These are phyloP conservation scores for Typhlichthys subterraneus DNA, from an alignment of 2,797 vertebrate genomes.

Conservation along the genomic window DNA sequence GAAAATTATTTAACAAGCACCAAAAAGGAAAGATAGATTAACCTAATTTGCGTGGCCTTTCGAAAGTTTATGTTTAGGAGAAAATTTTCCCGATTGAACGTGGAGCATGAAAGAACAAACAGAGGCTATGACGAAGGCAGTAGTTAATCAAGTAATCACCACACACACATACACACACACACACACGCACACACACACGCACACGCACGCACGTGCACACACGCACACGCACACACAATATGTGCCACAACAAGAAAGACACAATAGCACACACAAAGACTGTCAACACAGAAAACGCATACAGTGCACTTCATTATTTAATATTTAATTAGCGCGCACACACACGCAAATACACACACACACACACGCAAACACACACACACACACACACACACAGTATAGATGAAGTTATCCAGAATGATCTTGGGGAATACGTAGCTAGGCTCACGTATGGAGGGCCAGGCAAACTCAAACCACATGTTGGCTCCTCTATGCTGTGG, in stretches of 20 bases:
- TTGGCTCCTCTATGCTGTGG: slow-evolving; percentile 56
- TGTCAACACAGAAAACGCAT: no score
- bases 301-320: no score
- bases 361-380: slow-evolving; percentile 16
- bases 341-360: not conserved
- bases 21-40: slow-evolving; percentile 20
- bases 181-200: not conserved
- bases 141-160: slow-evolving; percentile 45
- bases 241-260: no score
- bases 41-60: slow-evolving; percentile 11
- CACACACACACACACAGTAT: slow-evolving; percentile 38
- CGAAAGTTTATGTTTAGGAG: not conserved
- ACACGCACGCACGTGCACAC: not conserved
- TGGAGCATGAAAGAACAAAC: slow-evolving; percentile 17
- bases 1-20: slow-evolving; percentile 18
- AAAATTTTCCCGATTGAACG: slow-evolving; percentile 9
- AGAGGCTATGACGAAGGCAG: slow-evolving; percentile 24
- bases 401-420: slow-evolving; percentile 28
- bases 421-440: slow-evolving; percentile 30
- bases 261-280: no score
- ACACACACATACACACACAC: slow-evolving; percentile 10
- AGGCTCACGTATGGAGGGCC: slow-evolving; percentile 38
- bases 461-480: slow-evolving; percentile 78
- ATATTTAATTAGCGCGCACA: not conserved
- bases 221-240: not conserved